phyloP scores from a whole-genome alignment of 2,797 vertebrate genomes.

The Myotis findleyi region DNA sequence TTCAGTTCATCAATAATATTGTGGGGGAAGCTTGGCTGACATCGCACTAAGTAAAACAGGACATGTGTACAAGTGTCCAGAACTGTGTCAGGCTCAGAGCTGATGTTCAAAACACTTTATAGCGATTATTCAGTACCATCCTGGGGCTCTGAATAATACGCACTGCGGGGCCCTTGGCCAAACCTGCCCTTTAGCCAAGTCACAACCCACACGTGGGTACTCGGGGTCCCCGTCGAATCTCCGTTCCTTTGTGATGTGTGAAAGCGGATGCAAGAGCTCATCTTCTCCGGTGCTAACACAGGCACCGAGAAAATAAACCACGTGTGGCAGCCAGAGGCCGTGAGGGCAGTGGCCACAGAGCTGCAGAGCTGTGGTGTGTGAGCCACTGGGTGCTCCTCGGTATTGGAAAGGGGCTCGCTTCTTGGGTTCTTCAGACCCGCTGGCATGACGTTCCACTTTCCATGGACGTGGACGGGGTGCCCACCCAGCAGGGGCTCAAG shows the following conservation, averaged over 20 bases:
- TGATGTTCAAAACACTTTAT: background rate
- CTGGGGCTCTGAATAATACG: too few relatives aligned
- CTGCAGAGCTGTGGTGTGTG: background rate
- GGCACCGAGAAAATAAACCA: background rate
- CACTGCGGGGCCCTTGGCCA: background rate
- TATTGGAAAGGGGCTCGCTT: background rate
- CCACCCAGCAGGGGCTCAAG: background rate
- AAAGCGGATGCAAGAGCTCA: background rate
- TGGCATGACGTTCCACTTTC: background rate
- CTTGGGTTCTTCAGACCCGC: background rate
- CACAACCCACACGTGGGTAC: background rate
- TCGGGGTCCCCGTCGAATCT: background rate
- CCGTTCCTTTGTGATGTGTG: background rate
- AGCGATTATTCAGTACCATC: background rate
- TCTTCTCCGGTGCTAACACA: too few relatives aligned
- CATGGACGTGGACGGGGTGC: background rate
- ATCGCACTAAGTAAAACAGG: background rate
- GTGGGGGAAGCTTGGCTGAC: background rate
- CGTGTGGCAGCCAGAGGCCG: background rate
- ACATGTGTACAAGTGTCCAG: background rate
- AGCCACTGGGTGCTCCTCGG: background rate
- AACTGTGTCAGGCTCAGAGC: background rate
- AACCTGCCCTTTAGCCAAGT: background rate
- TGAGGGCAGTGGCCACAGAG: background rate
- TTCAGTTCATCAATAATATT: background rate